Base-by-base conservation (phyloP, 2,113 vertebrate genomes). In the Porphyrio hochstetteri region DNA sequence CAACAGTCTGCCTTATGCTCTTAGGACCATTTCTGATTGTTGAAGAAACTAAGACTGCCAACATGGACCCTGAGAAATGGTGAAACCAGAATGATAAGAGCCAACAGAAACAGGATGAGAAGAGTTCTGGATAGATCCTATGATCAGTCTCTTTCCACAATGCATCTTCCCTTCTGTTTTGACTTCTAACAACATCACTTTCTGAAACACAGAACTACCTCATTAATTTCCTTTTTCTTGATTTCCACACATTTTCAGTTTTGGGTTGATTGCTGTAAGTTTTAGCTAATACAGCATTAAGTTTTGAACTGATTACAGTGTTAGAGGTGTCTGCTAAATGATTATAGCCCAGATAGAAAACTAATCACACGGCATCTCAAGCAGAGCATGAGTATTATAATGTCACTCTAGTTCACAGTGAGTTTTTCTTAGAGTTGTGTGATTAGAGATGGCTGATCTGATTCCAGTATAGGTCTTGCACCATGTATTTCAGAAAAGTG, bases 211-310 rank as follows among this genome's bases (percentile, higher is more conserved):
- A 83, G 50, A 88, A 50, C 10, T 24, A 82, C 44, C 9, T 79
- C 69, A 33, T 88, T 79, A 71, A 40, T 53, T 88, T 75, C 12
- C 23, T 82, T 48, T 56, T 77, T 68, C 88, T 84, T 84, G 71
- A 75, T 86, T 77, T 86, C 80, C 60, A 36, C 42, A 38, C 46
- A 12, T 88, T 88, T 61, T 72, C 72, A 60, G 28, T 2, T 90
- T 95, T 75, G 50, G 23, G 56, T 67, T 88, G 90, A 92, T 95
- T 83, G 80, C 80, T 36, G 10, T 53, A 81, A 72, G 53, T 88
- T 92, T 86, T 72, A 68, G 61, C 33, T 94, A 96, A 90, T 53
- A 44, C 35, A 79, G n/a, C 46, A 46, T 80, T 59, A 95, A 10
- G 6, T 71, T 93, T 52, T 68, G 68, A 83, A 48, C 68, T 69